Conservation (phyloP, 2,888 invertebrate genomes). For the Synanthedon formicaeformis region DNA sequence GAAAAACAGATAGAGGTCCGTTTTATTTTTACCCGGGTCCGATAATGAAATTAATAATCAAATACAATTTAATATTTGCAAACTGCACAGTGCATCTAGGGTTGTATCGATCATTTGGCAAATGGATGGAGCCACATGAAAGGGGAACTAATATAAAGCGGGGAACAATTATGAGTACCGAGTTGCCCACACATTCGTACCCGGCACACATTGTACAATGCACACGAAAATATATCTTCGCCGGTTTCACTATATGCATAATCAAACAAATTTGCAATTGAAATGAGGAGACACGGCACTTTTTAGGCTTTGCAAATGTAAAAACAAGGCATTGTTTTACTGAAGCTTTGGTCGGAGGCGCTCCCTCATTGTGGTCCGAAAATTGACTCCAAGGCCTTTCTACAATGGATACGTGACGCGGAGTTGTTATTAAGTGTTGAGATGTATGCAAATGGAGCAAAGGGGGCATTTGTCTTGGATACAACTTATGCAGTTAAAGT, state of each 20-base stretch:
- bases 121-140: conserved; percentile 15
- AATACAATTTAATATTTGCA: conserved; percentile 25
- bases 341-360: conserved; percentile 18
- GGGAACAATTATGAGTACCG: conserved; percentile 20
- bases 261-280: conserved; percentile 62
- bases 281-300: conserved; percentile 52
- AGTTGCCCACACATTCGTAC: conserved; percentile 39
- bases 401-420: conserved; percentile 16
- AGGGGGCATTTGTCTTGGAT: conserved; percentile 32
- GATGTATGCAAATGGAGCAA: conserved; percentile 14
- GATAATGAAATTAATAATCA: too few species aligned
- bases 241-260: conserved; percentile 51
- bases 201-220: conserved; percentile 49
- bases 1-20: too few species aligned
- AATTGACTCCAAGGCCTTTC: conserved; percentile 42
- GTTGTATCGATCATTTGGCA: conserved; percentile 39
- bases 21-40: too few species aligned
- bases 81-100: conserved; percentile 27
- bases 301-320: conserved; percentile 56
- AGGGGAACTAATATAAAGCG: conserved; percentile 11
- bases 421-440: conserved; percentile 4
- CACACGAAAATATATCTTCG: conserved; percentile 56
- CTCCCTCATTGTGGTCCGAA: conserved; percentile 26
- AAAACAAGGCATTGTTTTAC: conserved; percentile 43
- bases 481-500: conserved; percentile 61